Evolutionary conservation across 2,888 invertebrate species (phyloP).

Genomic region (Hydrotaea cyrtoneurina): DNA sequence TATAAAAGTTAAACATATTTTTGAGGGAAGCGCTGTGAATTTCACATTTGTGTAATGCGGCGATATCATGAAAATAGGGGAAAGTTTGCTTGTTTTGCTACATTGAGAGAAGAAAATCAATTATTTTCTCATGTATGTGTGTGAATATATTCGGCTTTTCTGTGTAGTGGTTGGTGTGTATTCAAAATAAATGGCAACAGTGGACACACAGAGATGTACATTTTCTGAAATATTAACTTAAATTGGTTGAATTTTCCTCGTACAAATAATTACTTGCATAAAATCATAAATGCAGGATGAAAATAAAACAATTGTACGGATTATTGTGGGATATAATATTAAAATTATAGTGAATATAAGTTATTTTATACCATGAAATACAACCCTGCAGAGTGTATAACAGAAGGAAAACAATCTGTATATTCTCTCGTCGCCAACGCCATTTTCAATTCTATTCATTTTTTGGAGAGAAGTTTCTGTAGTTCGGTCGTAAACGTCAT

Average conservation of each 20-base stretch:
- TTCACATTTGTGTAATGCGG: background rate
- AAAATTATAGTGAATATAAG: background rate
- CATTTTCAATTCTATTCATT: constrained; percentile 74
- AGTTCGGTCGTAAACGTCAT: constrained; percentile 74
- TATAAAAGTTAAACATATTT: background rate
- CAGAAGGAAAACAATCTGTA: constrained; percentile 65
- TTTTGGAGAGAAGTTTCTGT: background rate
- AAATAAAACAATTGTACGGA: background rate
- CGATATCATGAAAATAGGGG: constrained; percentile 49
- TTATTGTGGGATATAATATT: background rate
- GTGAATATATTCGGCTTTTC: constrained; percentile 24
- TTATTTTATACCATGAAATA: constrained; percentile 39
- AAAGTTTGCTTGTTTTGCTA: constrained; percentile 56
- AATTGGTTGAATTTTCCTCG: background rate
- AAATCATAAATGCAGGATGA: too few relatives aligned
- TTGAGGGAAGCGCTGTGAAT: background rate
- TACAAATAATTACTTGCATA: background rate
- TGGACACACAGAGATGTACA: constrained; percentile 55
- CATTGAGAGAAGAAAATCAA: constrained; percentile 65
- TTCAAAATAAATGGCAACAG: constrained; percentile 48
- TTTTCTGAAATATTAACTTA: background rate
- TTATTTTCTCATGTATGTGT: constrained; percentile 47
- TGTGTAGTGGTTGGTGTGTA: constrained; percentile 5
- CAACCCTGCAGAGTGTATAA: constrained; percentile 64
- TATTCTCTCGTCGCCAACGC: constrained; percentile 71